A percentile compares a stretch with the other conserved stretches of the same genome.
phyloP scores from a whole-genome alignment of 2,113 vertebrate genomes.

The Trochalopteron elliotii region DNA sequence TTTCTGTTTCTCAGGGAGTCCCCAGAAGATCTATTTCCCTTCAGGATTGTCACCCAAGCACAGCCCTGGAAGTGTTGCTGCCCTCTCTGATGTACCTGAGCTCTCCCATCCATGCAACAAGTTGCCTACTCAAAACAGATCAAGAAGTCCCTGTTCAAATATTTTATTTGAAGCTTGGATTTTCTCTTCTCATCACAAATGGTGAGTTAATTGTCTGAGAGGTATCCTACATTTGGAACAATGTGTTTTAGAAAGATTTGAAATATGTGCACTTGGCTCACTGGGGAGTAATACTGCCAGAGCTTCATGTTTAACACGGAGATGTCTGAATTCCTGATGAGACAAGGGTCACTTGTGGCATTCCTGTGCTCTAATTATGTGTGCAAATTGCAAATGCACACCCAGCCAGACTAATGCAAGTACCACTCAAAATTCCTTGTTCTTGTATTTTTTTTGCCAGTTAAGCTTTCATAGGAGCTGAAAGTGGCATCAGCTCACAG shows the following conservation, averaged over 20 bases:
- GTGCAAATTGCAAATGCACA: neutral
- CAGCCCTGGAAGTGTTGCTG: neutral
- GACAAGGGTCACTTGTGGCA: neutral
- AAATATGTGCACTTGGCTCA: neutral
- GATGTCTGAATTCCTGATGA: slow-evolving; percentile 20
- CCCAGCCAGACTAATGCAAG: neutral
- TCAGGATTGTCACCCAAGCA: neutral
- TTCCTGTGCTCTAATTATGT: neutral
- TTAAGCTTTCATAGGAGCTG: neutral
- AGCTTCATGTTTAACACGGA: neutral
- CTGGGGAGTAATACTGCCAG: neutral
- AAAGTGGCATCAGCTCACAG: neutral
- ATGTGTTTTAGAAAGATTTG: neutral
- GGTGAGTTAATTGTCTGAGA: neutral
- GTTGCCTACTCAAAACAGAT: neutral
- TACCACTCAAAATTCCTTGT: neutral
- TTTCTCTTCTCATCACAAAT: neutral
- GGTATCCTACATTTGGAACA: neutral
- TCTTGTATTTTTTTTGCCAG: neutral
- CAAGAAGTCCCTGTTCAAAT: neutral
- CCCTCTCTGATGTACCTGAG: neutral
- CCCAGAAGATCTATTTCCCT: neutral
- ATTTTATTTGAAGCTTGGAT: neutral
- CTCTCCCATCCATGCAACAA: neutral
- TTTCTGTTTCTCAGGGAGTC: neutral